Conservation (phyloP, 1,140 invertebrate genomes). For the Philopotamus ludificatus region DNA sequence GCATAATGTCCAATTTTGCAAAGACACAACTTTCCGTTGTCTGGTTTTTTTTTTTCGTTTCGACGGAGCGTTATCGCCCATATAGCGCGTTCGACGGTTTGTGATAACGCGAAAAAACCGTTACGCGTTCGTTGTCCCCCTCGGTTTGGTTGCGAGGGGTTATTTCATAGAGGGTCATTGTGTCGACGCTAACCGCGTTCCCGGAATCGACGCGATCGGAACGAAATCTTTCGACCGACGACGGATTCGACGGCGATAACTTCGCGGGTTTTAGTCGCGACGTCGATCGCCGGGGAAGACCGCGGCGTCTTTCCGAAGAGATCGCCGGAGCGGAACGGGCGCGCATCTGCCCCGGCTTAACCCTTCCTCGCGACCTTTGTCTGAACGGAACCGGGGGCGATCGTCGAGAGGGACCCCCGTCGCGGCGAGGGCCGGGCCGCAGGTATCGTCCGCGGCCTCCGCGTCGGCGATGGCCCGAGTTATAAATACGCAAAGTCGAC, state of each 20-base stretch:
- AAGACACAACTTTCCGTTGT: neutral
- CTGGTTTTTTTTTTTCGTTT: no score
- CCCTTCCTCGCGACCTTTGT: conserved; percentile 24
- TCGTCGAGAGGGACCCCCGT: neutral
- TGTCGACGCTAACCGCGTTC: conserved; percentile 32
- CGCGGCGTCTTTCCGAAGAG: conserved; percentile 16
- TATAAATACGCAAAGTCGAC: no score
- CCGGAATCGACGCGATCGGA: no score
- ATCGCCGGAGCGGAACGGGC: conserved; percentile 28
- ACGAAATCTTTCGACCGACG: no score
- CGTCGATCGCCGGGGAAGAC: neutral
- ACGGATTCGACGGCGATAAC: neutral
- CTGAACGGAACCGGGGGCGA: neutral
- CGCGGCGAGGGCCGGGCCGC: neutral
- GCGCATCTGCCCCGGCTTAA: conserved; percentile 30
- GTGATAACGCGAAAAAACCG: conserved; percentile 41
- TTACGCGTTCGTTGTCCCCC: conserved; percentile 19
- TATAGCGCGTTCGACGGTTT: conserved; percentile 21
- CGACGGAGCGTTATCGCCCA: neutral
- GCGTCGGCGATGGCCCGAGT: neutral
- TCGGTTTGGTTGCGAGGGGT: conserved; percentile 10
- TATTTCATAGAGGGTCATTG: conserved; percentile 34
- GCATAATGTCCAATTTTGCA: neutral
- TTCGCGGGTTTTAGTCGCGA: neutral
- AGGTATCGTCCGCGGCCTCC: neutral